These are phyloP conservation scores for Rallus crepitans DNA, from an alignment of 2,797 vertebrate species.

Conservation along the genomic window DNA sequence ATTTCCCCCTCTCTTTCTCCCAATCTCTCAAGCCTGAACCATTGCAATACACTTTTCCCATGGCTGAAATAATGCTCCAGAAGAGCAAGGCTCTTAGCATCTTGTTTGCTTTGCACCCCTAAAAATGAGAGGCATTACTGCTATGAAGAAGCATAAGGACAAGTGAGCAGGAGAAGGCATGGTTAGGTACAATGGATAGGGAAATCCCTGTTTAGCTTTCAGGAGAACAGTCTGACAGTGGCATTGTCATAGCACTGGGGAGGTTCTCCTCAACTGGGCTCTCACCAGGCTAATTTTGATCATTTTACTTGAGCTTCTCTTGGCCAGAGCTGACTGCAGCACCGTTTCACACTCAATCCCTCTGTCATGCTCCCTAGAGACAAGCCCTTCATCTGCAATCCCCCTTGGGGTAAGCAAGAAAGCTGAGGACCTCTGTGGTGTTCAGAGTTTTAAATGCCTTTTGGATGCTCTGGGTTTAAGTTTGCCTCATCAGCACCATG, in stretches of 20 bases:
- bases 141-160: fast-evolving
- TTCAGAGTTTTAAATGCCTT: background rate
- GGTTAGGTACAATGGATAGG: background rate
- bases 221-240: fast-evolving
- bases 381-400: background rate
- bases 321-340: background rate
- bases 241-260: background rate
- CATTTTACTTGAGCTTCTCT: background rate
- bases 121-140: background rate
- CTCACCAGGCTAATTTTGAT: background rate
- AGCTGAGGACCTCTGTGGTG: background rate
- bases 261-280: background rate
- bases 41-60: background rate
- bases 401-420: background rate
- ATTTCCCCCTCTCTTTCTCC: background rate
- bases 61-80: background rate
- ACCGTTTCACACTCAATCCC: background rate
- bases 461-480: background rate
- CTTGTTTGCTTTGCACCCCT: background rate
- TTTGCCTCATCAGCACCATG: background rate
- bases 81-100: background rate
- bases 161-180: background rate
- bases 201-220: background rate
- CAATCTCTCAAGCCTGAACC: background rate
- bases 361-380: background rate